A percentile compares a stretch with the other conserved stretches of the same genome.
phyloP scores from a whole-genome alignment of 2,797 vertebrate species.

The Tangara arthus region DNA sequence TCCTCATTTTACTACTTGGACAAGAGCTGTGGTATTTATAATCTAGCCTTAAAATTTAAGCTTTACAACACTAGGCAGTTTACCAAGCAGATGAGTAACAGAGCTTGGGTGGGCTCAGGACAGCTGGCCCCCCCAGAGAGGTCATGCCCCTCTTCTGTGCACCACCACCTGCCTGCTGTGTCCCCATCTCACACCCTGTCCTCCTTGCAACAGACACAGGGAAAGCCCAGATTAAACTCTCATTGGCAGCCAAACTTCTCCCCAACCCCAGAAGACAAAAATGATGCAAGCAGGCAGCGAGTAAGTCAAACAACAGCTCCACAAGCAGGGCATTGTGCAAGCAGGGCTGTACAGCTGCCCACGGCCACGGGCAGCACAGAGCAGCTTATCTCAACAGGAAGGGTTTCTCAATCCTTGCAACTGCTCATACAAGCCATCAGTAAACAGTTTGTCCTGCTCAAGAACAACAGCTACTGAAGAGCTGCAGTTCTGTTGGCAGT shows the following conservation, averaged over 20 bases:
- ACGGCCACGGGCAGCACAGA: not conserved
- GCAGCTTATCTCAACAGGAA: constrained; percentile 12
- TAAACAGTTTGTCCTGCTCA: not conserved
- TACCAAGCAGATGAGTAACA: not conserved
- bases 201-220: not conserved
- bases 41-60: not conserved
- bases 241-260: not conserved
- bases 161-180: not conserved
- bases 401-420: not conserved
- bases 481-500: not conserved
- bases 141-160: rapidly evolving
- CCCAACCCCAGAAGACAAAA: not conserved
- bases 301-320: constrained; percentile 9
- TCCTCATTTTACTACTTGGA: constrained; percentile 6
- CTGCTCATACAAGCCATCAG: not conserved
- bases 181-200: not conserved
- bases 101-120: not conserved
- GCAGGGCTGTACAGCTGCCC: constrained; percentile 7
- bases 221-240: not conserved
- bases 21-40: not conserved
- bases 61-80: not conserved
- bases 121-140: not conserved
- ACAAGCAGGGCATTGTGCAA: constrained; percentile 56
- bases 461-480: not conserved
- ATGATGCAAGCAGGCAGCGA: not conserved